Percentiles rank a stretch among this genome's conserved stretches.
phyloP scores from a whole-genome alignment of 2,113 vertebrate genomes.

The Sander lucioperca region DNA sequence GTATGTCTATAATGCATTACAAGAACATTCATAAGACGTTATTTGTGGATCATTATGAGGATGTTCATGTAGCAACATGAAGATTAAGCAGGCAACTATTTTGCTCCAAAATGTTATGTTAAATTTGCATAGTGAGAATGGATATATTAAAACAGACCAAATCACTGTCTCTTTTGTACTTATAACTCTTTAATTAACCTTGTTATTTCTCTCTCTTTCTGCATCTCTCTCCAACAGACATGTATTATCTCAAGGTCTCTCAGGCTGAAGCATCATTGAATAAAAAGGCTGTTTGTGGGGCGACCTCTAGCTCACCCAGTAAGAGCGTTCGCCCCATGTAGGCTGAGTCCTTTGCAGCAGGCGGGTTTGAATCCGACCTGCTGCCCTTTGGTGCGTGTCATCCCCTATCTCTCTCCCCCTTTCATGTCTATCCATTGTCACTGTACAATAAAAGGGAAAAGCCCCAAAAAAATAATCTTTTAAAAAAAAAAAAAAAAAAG shows the following conservation, averaged over 20 bases:
- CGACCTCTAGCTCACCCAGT: too few species aligned
- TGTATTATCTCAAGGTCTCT: slow-evolving; percentile 40
- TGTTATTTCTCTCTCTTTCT: background rate
- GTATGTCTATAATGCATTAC: too few species aligned
- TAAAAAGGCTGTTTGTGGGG: slow-evolving; percentile 21
- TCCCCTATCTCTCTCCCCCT: too few species aligned
- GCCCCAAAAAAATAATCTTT: too few species aligned
- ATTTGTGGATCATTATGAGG: background rate
- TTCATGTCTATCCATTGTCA: too few species aligned
- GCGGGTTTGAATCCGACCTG: too few species aligned
- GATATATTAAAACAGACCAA: background rate
- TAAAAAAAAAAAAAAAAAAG: too few species aligned
- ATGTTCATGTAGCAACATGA: background rate
- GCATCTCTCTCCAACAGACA: background rate
- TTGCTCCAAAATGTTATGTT: background rate
- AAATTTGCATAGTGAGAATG: background rate
- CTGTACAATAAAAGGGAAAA: too few species aligned
- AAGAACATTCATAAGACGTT: background rate
- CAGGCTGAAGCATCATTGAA: slow-evolving; percentile 23
- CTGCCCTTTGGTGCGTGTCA: too few species aligned
- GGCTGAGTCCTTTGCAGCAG: too few species aligned
- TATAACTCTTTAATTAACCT: slow-evolving; percentile 8
- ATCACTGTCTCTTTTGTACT: background rate
- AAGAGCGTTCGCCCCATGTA: too few species aligned
- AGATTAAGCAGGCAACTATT: background rate